Evolutionary conservation across 2,888 invertebrate genomes (phyloP).

Genomic region (Melinaea marsaeus): DNA sequence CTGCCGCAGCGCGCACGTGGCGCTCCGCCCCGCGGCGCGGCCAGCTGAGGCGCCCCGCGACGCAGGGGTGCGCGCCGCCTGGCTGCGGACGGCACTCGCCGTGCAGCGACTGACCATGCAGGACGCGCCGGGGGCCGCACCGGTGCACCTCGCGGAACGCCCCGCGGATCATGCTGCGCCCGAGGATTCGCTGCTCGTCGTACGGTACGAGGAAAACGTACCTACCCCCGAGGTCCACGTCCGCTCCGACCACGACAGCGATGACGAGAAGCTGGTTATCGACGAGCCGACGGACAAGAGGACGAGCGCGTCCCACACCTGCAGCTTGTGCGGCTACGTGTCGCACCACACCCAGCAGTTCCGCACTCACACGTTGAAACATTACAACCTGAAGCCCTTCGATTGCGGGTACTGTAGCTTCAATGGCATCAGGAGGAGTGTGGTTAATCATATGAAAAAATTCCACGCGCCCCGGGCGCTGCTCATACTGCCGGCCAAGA

Average conservation of each 20-base stretch:
- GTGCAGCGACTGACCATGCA: slow-evolving; percentile 46
- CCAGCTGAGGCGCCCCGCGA: slow-evolving; percentile 54
- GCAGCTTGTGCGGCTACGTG: slow-evolving; percentile 50
- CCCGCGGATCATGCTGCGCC: slow-evolving; percentile 1
- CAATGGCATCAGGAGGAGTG: slow-evolving; percentile 40
- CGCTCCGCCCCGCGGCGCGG: slow-evolving; percentile 35
- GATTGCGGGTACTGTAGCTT: slow-evolving; percentile 62
- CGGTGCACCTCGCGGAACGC: slow-evolving; percentile 44
- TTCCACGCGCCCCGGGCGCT: slow-evolving; percentile 45
- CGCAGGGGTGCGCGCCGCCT: slow-evolving; percentile 45
- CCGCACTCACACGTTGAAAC: slow-evolving; percentile 63
- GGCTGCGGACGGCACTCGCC: slow-evolving; percentile 48
- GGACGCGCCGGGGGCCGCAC: slow-evolving; percentile 24
- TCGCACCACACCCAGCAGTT: slow-evolving; percentile 38
- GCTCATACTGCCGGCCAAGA: slow-evolving; percentile 26
- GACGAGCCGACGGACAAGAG: slow-evolving; percentile 40
- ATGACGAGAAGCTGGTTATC: slow-evolving; percentile 51
- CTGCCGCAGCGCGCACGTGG: slow-evolving; percentile 49
- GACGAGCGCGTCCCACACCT: slow-evolving; percentile 34
- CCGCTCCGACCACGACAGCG: slow-evolving; percentile 28
- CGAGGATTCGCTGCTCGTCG: slow-evolving; percentile 61
- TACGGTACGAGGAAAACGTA: slow-evolving; percentile 56
- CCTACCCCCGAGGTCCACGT: slow-evolving; percentile 44
- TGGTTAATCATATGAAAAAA: slow-evolving; percentile 50
- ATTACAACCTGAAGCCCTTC: slow-evolving; percentile 67